Conservation (phyloP, 2,113 vertebrate species). For the Sorex fumeus region DNA sequence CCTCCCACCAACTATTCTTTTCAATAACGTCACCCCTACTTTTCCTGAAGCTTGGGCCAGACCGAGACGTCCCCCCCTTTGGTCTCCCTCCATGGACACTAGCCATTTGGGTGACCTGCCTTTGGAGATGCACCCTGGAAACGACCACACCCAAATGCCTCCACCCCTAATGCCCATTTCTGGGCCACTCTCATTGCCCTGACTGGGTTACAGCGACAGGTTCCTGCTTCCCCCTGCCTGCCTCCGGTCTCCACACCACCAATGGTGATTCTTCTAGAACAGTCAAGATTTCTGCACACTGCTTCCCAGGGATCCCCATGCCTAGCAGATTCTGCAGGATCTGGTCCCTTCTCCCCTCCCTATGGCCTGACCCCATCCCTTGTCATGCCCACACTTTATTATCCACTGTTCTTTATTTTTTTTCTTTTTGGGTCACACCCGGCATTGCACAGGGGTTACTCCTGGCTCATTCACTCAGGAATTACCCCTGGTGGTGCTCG, state of each 20-base stretch:
- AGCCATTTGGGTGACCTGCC: background rate
- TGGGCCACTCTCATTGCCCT: background rate
- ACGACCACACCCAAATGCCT: background rate
- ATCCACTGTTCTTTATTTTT: background rate
- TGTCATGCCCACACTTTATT: accelerated
- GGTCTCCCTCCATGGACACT: background rate
- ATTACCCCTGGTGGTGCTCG: too few relatives aligned
- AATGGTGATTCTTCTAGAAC: background rate
- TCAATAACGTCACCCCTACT: background rate
- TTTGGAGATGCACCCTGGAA: background rate
- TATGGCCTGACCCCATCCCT: background rate
- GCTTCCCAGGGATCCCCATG: background rate
- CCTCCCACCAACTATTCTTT: background rate
- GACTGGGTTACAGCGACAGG: background rate
- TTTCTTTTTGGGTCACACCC: too few relatives aligned
- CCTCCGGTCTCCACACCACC: background rate
- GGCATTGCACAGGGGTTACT: too few relatives aligned
- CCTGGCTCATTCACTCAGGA: too few relatives aligned
- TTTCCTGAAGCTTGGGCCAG: background rate
- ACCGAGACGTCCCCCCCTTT: background rate
- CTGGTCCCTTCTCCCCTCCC: background rate
- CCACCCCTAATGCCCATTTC: background rate
- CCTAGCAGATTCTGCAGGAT: background rate
- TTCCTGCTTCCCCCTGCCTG: background rate
- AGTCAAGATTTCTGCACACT: background rate